phyloP scores from a whole-genome alignment of 2,113 vertebrate species.

The Cyphomyrus discorhynchus region DNA sequence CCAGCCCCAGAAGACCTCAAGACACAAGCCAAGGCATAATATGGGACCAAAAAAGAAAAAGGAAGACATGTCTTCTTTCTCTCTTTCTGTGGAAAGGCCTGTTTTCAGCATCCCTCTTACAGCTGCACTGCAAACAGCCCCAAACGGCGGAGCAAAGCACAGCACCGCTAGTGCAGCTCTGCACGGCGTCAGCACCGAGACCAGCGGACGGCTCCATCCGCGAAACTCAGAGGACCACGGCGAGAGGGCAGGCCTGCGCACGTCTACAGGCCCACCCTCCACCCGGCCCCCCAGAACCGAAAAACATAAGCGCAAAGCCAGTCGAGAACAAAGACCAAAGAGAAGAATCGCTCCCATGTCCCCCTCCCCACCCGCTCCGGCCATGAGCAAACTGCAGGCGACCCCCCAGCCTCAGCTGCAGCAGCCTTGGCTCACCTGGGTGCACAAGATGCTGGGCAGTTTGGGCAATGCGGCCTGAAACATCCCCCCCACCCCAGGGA shows the following conservation, averaged over 20 bases:
- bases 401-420: constrained; percentile 18
- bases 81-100: background rate
- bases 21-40: background rate
- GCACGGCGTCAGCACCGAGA: background rate
- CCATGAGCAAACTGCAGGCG: background rate
- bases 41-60: background rate
- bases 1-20: background rate
- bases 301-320: constrained; percentile 25
- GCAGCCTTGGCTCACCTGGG: background rate
- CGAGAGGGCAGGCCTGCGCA: constrained; percentile 28
- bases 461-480: background rate
- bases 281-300: constrained; percentile 7
- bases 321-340: constrained; percentile 27
- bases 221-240: constrained; percentile 9
- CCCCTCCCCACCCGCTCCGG: background rate
- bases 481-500: background rate
- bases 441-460: constrained; percentile 11
- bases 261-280: background rate
- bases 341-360: constrained; percentile 19
- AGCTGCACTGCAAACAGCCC: background rate
- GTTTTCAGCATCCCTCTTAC: background rate
- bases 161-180: too few species aligned
- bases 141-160: background rate
- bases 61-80: background rate
- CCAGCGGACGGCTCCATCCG: constrained; percentile 3